Conservation (phyloP, 2,888 invertebrate species). For the Dicranocentrus wangi region DNA sequence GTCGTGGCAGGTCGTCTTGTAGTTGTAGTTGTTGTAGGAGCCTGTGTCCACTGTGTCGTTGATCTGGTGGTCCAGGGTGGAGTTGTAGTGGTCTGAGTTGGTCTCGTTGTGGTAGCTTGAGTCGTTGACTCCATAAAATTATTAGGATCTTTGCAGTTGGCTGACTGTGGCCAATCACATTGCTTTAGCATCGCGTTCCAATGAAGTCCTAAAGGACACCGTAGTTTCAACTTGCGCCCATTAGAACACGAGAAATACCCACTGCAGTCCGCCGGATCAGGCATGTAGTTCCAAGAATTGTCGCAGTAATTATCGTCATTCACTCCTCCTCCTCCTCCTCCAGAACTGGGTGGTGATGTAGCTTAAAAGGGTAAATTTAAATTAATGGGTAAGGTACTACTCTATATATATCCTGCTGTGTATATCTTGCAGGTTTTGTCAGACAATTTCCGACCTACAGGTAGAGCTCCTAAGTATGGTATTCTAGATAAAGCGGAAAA, state of each 20-base stretch:
- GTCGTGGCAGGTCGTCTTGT: slow-evolving; percentile 35
- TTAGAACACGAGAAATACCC: slow-evolving; percentile 85
- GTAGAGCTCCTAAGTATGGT: too few species aligned
- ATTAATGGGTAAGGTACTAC: too few species aligned
- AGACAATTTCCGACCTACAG: too few species aligned
- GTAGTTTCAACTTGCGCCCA: slow-evolving; percentile 82
- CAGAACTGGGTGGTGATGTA: background rate
- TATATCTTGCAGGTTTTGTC: too few species aligned
- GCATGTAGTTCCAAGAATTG: slow-evolving; percentile 47
- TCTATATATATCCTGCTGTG: too few species aligned
- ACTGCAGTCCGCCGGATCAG: slow-evolving; percentile 78
- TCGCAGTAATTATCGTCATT: slow-evolving; percentile 33
- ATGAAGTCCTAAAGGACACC: slow-evolving; percentile 84
- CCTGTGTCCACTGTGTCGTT: slow-evolving; percentile 26
- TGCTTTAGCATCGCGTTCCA: slow-evolving; percentile 81
- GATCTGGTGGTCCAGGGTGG: slow-evolving; percentile 2
- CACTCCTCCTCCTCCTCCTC: too few species aligned
- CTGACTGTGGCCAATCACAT: slow-evolving; percentile 82
- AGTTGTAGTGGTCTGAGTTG: slow-evolving; percentile 14
- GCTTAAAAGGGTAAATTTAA: too few species aligned
- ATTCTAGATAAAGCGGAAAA: too few species aligned
- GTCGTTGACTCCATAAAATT: slow-evolving; percentile 11
- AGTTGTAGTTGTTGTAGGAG: slow-evolving; percentile 32
- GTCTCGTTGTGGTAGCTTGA: slow-evolving; percentile 1
- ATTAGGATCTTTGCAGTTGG: slow-evolving; percentile 59